Evolutionary conservation across 2,888 invertebrate species (phyloP).

Genomic region (Platycnemis pennipes): DNA sequence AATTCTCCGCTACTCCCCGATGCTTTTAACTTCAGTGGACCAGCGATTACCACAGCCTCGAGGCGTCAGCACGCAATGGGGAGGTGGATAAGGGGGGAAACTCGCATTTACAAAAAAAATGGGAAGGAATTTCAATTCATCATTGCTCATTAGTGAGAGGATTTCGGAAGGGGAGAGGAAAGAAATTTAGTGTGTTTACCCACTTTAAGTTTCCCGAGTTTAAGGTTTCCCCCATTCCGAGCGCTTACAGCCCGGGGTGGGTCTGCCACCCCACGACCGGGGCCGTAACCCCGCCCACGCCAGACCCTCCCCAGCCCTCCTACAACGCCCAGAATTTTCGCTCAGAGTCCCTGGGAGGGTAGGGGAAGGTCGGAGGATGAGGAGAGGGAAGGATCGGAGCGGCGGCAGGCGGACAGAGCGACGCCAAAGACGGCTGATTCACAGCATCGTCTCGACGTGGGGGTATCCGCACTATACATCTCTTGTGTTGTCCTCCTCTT

Average conservation of each 20-base stretch:
- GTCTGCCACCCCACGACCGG: neutral
- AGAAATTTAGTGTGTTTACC: neutral
- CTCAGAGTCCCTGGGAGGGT: neutral
- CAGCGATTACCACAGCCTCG: neutral
- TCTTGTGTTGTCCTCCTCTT: neutral
- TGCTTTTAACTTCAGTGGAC: neutral
- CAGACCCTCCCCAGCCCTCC: neutral
- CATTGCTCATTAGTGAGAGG: neutral
- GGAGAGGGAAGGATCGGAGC: neutral
- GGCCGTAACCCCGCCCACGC: neutral
- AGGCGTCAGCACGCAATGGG: neutral
- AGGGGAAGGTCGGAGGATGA: neutral
- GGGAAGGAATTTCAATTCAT: neutral
- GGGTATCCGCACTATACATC: slow-evolving; percentile 48
- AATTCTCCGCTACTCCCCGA: neutral
- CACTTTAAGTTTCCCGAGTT: neutral
- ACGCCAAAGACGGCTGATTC: slow-evolving; percentile 42
- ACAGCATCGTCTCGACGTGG: slow-evolving; percentile 40
- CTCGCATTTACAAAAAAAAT: neutral
- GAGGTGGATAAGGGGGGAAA: too few species aligned
- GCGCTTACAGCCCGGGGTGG: neutral
- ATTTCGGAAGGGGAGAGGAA: neutral
- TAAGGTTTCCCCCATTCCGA: neutral
- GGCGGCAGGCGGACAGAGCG: slow-evolving; percentile 34
- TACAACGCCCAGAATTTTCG: neutral